Base-by-base conservation (phyloP, 1,140 invertebrate genomes). In the Campodea augens region DNA sequence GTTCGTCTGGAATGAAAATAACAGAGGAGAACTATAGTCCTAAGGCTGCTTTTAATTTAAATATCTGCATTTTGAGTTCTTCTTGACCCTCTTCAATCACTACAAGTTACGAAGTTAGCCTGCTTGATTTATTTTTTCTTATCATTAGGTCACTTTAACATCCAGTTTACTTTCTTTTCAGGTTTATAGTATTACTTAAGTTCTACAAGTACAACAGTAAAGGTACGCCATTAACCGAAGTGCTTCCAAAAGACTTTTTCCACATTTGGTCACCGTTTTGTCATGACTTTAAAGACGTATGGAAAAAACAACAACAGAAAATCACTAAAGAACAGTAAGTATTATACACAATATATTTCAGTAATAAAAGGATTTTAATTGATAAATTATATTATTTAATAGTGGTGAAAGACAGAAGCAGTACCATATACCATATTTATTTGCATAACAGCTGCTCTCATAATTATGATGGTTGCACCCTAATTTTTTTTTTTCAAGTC, bases 261-360 rank as follows among this genome's bases (percentile, higher is more conserved):
- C 70, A 75, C 45, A 62, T 82, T 21, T 96, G 90, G 90, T 70
- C 75, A 0, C 70, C 73, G 38, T 97, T 97, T 65, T 90, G 86
- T 59, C 74, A 74, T 40, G 91, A 96, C 61, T 96, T 96, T 58
- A 93, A 93, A 67, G 85, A 89, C 58, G 81, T 91, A 50, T 96
- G 85, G 79, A 92, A 91, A 56, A 89, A 85, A 56, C 90, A 96
- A 62, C 77, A 92, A 53, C 79, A 87, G 50, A 70, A 73, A 54
- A 70, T 88, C 21, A 70, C 78, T 44, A 88, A 88, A 63, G 78
- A 87, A 64, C 80, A 77, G 81, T 84, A 67, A 66, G 68, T 25
- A 29, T 44, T 22, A 12, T 2, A 32, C 27, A 13, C 15, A 32
- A 40, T 44, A 44, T 44, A n/a, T n/a, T n/a, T n/a, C n/a, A n/a